These are phyloP conservation scores for Tragelaphus strepsiceros DNA, from an alignment of 2,113 vertebrate species.

Conservation along the genomic window DNA sequence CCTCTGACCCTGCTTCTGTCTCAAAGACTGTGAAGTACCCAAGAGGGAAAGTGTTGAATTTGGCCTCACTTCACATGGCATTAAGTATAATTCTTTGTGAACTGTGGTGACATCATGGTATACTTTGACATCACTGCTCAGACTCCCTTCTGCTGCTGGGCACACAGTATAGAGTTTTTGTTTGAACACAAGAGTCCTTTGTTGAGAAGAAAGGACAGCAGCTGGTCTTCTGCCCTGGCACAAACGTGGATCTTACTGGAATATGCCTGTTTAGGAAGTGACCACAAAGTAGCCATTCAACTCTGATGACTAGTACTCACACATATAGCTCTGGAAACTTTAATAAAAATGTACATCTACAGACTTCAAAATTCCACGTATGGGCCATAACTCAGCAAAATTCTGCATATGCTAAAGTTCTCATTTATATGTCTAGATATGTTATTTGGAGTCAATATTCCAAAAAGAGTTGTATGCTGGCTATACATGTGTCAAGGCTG, in stretches of 20 bases:
- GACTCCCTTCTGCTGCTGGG: slow-evolving; percentile 55
- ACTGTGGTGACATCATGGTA: slow-evolving; percentile 68
- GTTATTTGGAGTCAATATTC: background rate
- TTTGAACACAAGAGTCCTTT: slow-evolving; percentile 69
- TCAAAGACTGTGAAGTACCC: slow-evolving; percentile 63
- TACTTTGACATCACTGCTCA: slow-evolving; percentile 68
- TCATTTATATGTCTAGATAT: background rate
- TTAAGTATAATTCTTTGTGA: slow-evolving; percentile 75
- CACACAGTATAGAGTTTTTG: slow-evolving; percentile 58
- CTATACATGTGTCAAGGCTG: background rate
- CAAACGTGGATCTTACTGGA: slow-evolving; percentile 44
- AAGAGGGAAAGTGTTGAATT: slow-evolving; percentile 71
- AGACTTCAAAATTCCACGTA: slow-evolving; percentile 32
- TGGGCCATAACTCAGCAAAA: slow-evolving; percentile 43
- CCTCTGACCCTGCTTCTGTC: slow-evolving; percentile 60
- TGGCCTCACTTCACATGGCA: slow-evolving; percentile 64
- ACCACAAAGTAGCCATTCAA: slow-evolving; percentile 65
- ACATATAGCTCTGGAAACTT: background rate
- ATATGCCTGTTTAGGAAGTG: slow-evolving; percentile 28
- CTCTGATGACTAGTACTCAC: slow-evolving; percentile 2
- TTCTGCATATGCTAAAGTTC: background rate
- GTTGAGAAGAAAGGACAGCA: slow-evolving; percentile 64
- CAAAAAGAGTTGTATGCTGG: background rate
- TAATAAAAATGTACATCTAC: slow-evolving; percentile 24
- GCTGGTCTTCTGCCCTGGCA: slow-evolving; percentile 5